Conservation (phyloP, 2,113 vertebrate species). For the Ifrita kowaldi region DNA sequence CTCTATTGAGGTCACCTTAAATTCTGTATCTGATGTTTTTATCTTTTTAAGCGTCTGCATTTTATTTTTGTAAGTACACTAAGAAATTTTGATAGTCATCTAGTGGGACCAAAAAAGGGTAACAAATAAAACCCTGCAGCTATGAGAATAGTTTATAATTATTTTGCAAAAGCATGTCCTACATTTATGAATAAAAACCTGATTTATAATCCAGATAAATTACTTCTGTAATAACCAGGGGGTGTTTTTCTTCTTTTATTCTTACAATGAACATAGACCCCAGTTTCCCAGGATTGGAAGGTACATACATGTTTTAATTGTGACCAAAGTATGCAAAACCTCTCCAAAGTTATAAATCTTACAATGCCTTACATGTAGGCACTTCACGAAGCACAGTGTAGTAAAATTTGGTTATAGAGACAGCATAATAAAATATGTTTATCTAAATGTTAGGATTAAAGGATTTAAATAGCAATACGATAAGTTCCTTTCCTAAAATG, state of each 20-base stretch:
- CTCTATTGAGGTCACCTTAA: not conserved
- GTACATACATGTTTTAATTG: not conserved
- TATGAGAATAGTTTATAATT: not conserved
- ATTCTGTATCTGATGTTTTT: not conserved
- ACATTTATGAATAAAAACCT: not conserved
- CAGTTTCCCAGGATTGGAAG: not conserved
- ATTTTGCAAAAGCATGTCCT: not conserved
- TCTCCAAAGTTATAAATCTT: not conserved
- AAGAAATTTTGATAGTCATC: not conserved
- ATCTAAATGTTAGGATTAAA: not conserved
- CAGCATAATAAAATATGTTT: not conserved
- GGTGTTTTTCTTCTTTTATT: not conserved
- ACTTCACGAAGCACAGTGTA: not conserved
- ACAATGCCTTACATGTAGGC: not conserved
- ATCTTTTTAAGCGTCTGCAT: not conserved
- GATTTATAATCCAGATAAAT: slow-evolving; percentile 10
- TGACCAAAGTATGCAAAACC: not conserved
- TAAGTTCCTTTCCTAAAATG: not conserved
- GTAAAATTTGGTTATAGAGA: not conserved
- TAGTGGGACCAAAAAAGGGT: not conserved
- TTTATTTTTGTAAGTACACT: not conserved
- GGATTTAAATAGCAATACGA: not conserved
- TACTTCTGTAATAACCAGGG: not conserved
- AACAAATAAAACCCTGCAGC: not conserved
- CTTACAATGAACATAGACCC: not conserved